phyloP scores from a whole-genome alignment of 2,888 invertebrate species.

The Drosophila melanosoma region DNA sequence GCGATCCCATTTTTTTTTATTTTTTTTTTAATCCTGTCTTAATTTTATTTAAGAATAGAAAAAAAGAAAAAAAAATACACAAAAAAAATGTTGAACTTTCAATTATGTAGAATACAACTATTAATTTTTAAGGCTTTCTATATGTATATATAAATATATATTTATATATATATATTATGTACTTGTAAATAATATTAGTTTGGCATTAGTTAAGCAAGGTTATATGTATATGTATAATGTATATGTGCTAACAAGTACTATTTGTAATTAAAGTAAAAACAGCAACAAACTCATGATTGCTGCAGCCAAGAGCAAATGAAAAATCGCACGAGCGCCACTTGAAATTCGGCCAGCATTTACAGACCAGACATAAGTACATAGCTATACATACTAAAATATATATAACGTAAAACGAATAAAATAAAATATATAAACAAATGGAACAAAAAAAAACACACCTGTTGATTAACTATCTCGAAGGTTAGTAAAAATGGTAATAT shows the following conservation, averaged over 20 bases:
- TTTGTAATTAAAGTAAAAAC: slow-evolving; percentile 1
- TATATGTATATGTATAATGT: slow-evolving; percentile 1
- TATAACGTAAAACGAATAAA: background rate
- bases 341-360: background rate
- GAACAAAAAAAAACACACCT: background rate
- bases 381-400: background rate
- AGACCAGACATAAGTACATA: background rate
- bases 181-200: slow-evolving; percentile 28
- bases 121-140: background rate
- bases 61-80: background rate
- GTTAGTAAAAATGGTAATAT: too few relatives aligned
- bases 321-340: background rate
- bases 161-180: background rate
- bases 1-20: background rate
- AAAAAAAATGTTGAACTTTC: slow-evolving; percentile 2
- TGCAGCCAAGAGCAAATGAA: background rate
- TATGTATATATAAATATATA: background rate
- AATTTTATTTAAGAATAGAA: background rate
- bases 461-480: background rate
- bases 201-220: background rate
- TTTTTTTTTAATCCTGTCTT: background rate
- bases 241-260: slow-evolving; percentile 2
- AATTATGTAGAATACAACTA: background rate
- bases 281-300: slow-evolving; percentile 1
- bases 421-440: background rate